phyloP scores from a whole-genome alignment of 2,113 vertebrate species.

The Callipepla squamata region DNA sequence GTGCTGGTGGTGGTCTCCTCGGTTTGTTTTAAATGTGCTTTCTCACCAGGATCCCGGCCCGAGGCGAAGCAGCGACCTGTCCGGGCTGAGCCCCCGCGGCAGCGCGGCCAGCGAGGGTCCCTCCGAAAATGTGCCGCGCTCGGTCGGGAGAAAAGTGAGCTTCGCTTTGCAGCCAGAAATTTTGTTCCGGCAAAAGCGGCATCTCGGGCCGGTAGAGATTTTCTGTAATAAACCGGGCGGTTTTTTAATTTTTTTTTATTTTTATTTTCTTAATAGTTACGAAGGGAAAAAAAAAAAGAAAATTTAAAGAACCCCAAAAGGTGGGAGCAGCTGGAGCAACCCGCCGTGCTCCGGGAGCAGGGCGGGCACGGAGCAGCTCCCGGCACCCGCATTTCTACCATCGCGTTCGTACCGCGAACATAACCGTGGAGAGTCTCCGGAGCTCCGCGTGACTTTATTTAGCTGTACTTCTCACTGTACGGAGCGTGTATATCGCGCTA shows the following conservation, averaged over 20 bases:
- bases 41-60: not conserved
- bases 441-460: not conserved
- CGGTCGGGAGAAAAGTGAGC: accelerated
- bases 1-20: not conserved
- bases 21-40: conserved; percentile 19
- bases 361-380: not conserved
- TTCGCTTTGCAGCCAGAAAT: not conserved
- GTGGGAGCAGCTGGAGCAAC: not conserved
- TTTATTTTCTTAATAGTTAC: not conserved
- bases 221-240: not conserved
- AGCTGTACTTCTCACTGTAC: accelerated
- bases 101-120: not conserved
- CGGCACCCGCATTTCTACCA: not conserved
- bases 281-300: no score
- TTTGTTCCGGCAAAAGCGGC: not conserved
- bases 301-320: accelerated
- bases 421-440: not conserved
- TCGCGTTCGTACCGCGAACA: not conserved
- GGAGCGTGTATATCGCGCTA: accelerated
- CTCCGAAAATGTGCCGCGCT: not conserved
- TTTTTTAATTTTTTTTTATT: accelerated
- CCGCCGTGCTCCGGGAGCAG: not conserved
- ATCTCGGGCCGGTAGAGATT: not conserved
- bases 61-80: not conserved
- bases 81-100: not conserved